phyloP scores from a whole-genome alignment of 2,797 vertebrate genomes.

The Ambastaia sidthimunki region DNA sequence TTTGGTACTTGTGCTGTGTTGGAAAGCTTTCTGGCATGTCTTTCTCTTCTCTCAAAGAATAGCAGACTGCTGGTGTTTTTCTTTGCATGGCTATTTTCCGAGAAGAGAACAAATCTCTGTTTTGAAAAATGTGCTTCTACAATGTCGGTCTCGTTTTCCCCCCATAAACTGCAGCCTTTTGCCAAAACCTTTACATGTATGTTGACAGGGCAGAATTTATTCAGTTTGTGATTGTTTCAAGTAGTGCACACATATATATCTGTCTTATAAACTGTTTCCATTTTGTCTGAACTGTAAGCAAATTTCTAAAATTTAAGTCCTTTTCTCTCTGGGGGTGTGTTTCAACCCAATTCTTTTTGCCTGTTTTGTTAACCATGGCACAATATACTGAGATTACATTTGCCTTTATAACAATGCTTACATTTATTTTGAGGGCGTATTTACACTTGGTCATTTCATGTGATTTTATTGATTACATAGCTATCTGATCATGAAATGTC shows the following conservation, averaged over 20 bases:
- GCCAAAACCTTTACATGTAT: slow-evolving; percentile 64
- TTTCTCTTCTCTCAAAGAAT: slow-evolving; percentile 68
- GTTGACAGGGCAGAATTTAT: slow-evolving; percentile 71
- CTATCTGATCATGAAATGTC: neutral
- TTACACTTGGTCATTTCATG: neutral
- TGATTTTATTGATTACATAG: neutral
- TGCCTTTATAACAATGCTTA: neutral
- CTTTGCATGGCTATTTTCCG: slow-evolving; percentile 67
- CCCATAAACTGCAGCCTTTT: slow-evolving; percentile 68
- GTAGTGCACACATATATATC: slow-evolving; percentile 59
- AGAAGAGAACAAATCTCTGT: slow-evolving; percentile 53
- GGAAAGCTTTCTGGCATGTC: slow-evolving; percentile 71
- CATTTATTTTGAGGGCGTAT: neutral
- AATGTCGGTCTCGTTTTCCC: slow-evolving; percentile 55
- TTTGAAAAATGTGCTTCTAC: slow-evolving; percentile 60
- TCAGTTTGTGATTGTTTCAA: slow-evolving; percentile 69
- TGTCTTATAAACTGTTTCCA: slow-evolving; percentile 45
- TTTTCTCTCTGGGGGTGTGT: slow-evolving; percentile 61
- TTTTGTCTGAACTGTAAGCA: slow-evolving; percentile 64
- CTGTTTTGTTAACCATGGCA: neutral
- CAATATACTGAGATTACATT: neutral
- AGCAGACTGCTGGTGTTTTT: slow-evolving; percentile 71
- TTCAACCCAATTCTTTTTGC: slow-evolving; percentile 37
- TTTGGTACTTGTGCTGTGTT: slow-evolving; percentile 70
- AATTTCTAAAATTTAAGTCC: slow-evolving; percentile 60